phyloP scores from a whole-genome alignment of 2,888 invertebrate genomes.

The Himalopsyche anomala region DNA sequence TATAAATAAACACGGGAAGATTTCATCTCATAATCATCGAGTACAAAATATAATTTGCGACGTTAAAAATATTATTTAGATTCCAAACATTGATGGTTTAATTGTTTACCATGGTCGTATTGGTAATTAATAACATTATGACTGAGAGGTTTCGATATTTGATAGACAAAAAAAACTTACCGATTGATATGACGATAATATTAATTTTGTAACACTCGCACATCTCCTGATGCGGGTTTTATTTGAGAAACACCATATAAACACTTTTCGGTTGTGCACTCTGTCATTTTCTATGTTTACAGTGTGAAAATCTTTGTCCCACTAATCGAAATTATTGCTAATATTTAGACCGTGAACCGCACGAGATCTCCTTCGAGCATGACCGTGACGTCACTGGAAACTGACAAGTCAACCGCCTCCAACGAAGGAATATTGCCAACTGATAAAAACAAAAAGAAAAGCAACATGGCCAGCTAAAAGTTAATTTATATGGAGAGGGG shows the following conservation, averaged over 20 bases:
- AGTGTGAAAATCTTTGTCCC: constrained; percentile 45
- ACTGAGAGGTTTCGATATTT: background rate
- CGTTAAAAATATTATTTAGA: background rate
- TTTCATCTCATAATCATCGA: background rate
- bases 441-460: constrained; percentile 47
- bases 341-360: constrained; percentile 56
- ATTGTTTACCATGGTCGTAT: too few relatives aligned
- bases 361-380: constrained; percentile 47
- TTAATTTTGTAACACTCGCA: background rate
- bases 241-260: constrained; percentile 2
- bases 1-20: background rate
- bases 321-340: constrained; percentile 54
- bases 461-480: background rate
- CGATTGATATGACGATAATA: constrained; percentile 11
- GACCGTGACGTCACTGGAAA: constrained; percentile 47
- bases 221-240: constrained; percentile 49
- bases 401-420: constrained; percentile 56
- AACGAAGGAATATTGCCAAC: constrained; percentile 53
- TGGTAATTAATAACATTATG: too few relatives aligned
- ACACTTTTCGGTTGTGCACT: constrained; percentile 35
- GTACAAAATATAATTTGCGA: background rate
- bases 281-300: constrained; percentile 54
- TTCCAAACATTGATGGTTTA: too few relatives aligned
- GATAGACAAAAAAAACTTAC: constrained; percentile 8
- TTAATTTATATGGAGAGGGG: constrained; percentile 5